Evolutionary conservation across 2,113 vertebrate species (phyloP).

Genomic region (Sebastes schlegelii): DNA sequence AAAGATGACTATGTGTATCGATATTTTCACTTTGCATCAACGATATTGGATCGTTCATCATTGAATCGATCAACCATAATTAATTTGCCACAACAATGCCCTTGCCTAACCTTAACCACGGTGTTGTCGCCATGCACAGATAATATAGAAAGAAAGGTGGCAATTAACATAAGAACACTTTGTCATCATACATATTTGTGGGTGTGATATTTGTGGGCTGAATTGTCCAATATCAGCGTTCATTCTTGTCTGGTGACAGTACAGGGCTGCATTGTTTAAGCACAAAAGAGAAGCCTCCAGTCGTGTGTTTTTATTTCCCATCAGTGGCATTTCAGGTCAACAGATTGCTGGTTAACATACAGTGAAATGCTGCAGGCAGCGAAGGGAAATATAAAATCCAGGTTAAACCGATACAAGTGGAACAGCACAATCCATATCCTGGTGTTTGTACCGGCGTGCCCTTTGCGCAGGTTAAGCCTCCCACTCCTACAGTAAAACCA

Average conservation of each 20-base stretch:
- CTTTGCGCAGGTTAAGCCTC: constrained; percentile 39
- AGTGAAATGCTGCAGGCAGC: neutral
- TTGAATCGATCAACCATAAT: too few relatives aligned
- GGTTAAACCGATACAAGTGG: constrained; percentile 1
- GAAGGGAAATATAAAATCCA: neutral
- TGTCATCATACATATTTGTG: neutral
- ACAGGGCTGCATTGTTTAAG: neutral
- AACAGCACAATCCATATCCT: neutral
- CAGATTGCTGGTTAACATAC: neutral
- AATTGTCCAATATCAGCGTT: neutral
- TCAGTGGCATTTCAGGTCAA: constrained; percentile 8
- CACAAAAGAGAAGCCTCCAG: neutral
- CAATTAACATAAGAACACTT: neutral
- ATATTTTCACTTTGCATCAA: too few relatives aligned
- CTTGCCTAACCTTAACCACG: neutral
- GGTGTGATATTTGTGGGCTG: neutral
- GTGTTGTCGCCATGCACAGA: neutral
- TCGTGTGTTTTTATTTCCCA: neutral
- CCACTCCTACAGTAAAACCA: constrained; percentile 3
- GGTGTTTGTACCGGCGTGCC: constrained; percentile 6
- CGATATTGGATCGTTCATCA: too few relatives aligned
- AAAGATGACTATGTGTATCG: too few relatives aligned
- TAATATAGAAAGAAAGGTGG: neutral
- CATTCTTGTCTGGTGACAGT: neutral
- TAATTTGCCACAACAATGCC: neutral